These are phyloP conservation scores for Sternarchorhynchus goeldii DNA, from an alignment of 2,797 vertebrate species.

Conservation along the genomic window DNA sequence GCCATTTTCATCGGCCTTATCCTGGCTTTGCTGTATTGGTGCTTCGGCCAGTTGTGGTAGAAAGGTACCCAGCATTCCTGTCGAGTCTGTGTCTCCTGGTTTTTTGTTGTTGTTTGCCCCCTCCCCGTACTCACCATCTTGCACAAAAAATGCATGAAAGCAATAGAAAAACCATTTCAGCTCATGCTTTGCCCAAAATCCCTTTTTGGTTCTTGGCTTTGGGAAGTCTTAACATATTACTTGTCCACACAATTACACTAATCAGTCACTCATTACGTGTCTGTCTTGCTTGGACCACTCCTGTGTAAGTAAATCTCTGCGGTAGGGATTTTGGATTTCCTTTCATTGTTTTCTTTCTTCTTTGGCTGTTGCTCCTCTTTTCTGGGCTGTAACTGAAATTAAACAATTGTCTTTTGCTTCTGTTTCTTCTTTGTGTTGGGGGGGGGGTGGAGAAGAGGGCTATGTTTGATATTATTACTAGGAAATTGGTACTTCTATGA, in stretches of 20 bases:
- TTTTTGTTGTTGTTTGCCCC: constrained; percentile 63
- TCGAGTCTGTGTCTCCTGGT: constrained; percentile 77
- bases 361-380: constrained; percentile 24
- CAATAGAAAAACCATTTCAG: constrained; percentile 12
- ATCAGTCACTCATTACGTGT: constrained; percentile 76
- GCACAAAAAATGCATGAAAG: constrained; percentile 77
- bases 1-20: constrained; percentile 99
- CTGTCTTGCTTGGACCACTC: constrained; percentile 65
- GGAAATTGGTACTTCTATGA: constrained; percentile 38
- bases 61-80: constrained; percentile 93
- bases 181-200: constrained; percentile 50
- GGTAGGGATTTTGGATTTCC: constrained; percentile 43
- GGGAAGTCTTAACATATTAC: constrained; percentile 34
- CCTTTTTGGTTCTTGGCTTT: constrained; percentile 46
- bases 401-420: constrained; percentile 21
- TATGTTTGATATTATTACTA: constrained; percentile 48
- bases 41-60: constrained; percentile 99
- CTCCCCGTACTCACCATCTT: constrained; percentile 50
- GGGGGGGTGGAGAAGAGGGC: constrained; percentile 17
- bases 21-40: constrained; percentile 99
- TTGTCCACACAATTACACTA: constrained; percentile 60
- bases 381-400: constrained; percentile 27
- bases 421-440: constrained; percentile 28
- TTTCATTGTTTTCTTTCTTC: background rate
- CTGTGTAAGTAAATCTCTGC: constrained; percentile 30